phyloP scores from a whole-genome alignment of 2,888 invertebrate species.

The Tenodera sinensis region DNA sequence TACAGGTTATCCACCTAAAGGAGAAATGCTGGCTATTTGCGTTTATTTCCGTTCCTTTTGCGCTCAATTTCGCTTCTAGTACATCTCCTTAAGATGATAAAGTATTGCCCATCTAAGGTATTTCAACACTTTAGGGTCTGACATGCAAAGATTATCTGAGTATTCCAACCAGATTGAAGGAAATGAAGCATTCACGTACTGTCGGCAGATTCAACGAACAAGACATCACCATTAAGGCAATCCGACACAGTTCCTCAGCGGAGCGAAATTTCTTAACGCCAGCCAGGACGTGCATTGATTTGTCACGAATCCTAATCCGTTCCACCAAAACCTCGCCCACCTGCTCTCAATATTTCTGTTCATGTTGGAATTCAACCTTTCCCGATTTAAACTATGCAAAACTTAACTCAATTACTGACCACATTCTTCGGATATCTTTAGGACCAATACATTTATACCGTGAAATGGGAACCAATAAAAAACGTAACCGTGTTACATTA shows the following conservation, averaged over 20 bases:
- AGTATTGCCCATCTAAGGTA: too few species aligned
- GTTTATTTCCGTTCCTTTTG: too few species aligned
- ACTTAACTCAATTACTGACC: not conserved
- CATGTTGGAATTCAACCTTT: not conserved
- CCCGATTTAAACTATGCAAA: not conserved
- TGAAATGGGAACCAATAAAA: not conserved
- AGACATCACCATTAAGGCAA: not conserved
- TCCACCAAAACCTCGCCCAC: not conserved
- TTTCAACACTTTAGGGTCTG: too few species aligned
- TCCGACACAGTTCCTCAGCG: not conserved
- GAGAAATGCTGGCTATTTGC: too few species aligned
- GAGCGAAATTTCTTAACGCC: not conserved
- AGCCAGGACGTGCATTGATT: not conserved
- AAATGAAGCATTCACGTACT: too few species aligned
- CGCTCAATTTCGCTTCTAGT: too few species aligned
- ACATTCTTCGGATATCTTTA: not conserved
- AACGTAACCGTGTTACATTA: too few species aligned
- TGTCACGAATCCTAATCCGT: not conserved
- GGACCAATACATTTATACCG: not conserved
- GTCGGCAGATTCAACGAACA: not conserved
- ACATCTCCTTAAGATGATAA: too few species aligned
- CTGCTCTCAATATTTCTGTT: not conserved
- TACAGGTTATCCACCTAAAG: too few species aligned
- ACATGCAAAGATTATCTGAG: too few species aligned
- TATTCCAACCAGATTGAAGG: too few species aligned